phyloP scores from a whole-genome alignment of 2,797 vertebrate genomes.

The Octomys mimax region DNA sequence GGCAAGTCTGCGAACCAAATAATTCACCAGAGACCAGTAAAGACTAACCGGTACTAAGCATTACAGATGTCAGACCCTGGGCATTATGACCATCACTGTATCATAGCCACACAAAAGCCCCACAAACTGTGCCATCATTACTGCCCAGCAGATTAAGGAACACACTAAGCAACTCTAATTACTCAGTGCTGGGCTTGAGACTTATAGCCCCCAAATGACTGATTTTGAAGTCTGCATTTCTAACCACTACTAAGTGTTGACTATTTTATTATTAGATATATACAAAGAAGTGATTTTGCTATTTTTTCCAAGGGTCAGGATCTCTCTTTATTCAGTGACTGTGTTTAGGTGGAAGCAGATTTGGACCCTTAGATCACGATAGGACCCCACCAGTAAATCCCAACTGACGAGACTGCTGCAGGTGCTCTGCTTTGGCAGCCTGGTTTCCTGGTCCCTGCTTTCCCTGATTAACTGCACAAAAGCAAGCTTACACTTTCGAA shows the following conservation, averaged over 20 bases:
- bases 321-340: not conserved
- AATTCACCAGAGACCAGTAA: conserved; percentile 25
- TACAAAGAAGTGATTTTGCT: not conserved
- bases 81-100: not conserved
- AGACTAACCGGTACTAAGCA: not conserved
- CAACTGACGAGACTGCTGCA: not conserved
- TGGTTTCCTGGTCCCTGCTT: not conserved
- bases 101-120: not conserved
- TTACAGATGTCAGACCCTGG: not conserved
- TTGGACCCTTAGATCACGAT: not conserved
- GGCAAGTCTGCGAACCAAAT: conserved; percentile 48
- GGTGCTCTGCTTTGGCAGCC: not conserved
- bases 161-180: not conserved
- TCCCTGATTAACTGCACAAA: conserved; percentile 5
- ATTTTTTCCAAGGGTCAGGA: not conserved
- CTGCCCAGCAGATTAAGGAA: not conserved
- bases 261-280: conserved; percentile 35
- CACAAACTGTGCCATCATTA: not conserved
- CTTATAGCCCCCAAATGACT: not conserved
- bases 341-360: not conserved
- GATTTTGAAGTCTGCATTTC: conserved; percentile 14
- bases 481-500: not conserved
- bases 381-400: not conserved
- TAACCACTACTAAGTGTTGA: not conserved
- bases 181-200: not conserved